These are phyloP conservation scores for Hypercompe scribonia DNA, from an alignment of 2,888 invertebrate genomes.

Conservation along the genomic window DNA sequence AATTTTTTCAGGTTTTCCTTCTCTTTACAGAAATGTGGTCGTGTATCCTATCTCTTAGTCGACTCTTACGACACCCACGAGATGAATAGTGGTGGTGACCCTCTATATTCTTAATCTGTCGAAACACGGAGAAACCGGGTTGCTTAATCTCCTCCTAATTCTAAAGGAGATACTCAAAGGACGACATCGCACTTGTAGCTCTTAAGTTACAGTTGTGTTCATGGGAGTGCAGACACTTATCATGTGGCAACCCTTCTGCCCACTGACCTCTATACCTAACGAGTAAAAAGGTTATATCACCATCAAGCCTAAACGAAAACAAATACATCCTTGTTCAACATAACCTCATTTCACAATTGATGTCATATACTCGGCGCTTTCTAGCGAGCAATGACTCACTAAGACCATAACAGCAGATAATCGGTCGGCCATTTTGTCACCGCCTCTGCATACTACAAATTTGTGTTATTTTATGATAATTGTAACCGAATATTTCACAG, in stretches of 20 bases:
- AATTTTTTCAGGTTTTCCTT: no score
- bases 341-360: constrained; percentile 18
- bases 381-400: constrained; percentile 19
- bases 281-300: not conserved
- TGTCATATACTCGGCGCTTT: constrained; percentile 16
- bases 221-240: no score
- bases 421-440: not conserved
- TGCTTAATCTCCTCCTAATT: no score
- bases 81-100: no score
- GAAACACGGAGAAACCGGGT: no score
- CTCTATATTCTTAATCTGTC: no score
- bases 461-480: constrained; percentile 8
- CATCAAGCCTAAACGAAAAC: constrained; percentile 7
- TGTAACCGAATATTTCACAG: constrained; percentile 4
- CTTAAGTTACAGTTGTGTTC: no score
- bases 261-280: not conserved
- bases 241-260: not conserved
- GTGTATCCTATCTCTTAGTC: no score
- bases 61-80: no score
- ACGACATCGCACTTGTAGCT: no score
- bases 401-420: constrained; percentile 6
- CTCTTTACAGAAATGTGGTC: no score
- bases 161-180: no score
- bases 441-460: not conserved
- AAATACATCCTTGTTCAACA: constrained; percentile 13